Percentiles rank a stretch among this genome's conserved stretches.
These are phyloP conservation scores for Melikaiella ostensackeni DNA, from an alignment of 2,888 invertebrate genomes.

Conservation along the genomic window DNA sequence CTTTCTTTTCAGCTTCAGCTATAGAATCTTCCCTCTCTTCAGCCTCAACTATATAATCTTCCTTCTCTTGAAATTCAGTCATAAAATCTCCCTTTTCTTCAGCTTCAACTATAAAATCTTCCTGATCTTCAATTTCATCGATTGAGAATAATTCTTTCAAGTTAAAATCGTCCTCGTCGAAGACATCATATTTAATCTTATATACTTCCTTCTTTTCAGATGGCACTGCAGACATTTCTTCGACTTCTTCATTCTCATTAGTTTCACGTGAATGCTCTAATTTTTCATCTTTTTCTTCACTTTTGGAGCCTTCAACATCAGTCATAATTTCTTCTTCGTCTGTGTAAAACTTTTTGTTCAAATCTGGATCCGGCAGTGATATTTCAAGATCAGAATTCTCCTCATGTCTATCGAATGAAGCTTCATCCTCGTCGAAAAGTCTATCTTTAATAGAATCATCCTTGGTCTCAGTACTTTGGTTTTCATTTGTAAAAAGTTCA, in stretches of 20 bases:
- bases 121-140: neutral
- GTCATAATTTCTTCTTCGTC: neutral
- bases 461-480: neutral
- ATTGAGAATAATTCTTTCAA: neutral
- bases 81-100: neutral
- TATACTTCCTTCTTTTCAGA: neutral
- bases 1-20: neutral
- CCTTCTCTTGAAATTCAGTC: neutral
- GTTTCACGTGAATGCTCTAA: neutral
- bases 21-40: neutral
- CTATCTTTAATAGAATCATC: neutral
- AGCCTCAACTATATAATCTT: neutral
- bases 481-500: neutral
- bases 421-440: neutral
- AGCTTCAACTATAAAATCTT: neutral
- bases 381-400: neutral
- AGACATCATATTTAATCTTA: neutral
- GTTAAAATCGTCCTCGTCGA: neutral
- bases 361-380: neutral
- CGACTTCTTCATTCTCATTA: neutral
- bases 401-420: neutral
- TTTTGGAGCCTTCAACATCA: neutral
- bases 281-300: neutral
- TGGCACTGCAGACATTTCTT: neutral
- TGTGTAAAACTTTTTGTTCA: neutral